A percentile compares a stretch with the other conserved stretches of the same genome.
phyloP scores from a whole-genome alignment of 1,140 invertebrate species.

The Bombus difficillimus region DNA sequence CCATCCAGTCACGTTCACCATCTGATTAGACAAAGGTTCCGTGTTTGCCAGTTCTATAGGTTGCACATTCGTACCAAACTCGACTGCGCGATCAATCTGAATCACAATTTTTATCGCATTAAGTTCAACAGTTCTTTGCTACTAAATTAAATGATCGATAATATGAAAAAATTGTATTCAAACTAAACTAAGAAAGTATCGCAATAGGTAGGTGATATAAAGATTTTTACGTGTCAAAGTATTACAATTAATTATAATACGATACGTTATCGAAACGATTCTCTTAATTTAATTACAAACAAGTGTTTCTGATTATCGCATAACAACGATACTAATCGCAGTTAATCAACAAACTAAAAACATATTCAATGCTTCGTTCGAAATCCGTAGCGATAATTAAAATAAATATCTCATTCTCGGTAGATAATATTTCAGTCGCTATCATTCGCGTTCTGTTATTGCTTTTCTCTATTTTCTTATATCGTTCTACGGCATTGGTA shows the following conservation, averaged over 20 bases:
- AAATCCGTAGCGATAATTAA: too few species aligned
- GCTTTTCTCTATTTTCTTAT: not conserved
- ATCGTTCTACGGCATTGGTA: not conserved
- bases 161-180: not conserved
- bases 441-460: not conserved
- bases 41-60: slow-evolving; percentile 43
- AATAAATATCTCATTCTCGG: not conserved
- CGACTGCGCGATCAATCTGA: slow-evolving; percentile 40
- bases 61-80: slow-evolving; percentile 60
- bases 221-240: too few species aligned
- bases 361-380: too few species aligned
- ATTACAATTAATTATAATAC: too few species aligned
- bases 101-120: slow-evolving; percentile 24
- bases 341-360: not conserved
- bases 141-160: not conserved
- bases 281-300: not conserved
- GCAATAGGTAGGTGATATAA: too few species aligned
- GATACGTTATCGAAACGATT: not conserved
- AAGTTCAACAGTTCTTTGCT: not conserved
- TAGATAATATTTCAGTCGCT: too few species aligned
- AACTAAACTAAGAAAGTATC: not conserved
- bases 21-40: slow-evolving; percentile 64
- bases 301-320: not conserved
- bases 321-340: not conserved
- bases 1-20: slow-evolving; percentile 84